Percentiles rank a stretch among this genome's conserved stretches.
phyloP scores from a whole-genome alignment of 2,797 vertebrate species.

The Sebastes baramenuke region DNA sequence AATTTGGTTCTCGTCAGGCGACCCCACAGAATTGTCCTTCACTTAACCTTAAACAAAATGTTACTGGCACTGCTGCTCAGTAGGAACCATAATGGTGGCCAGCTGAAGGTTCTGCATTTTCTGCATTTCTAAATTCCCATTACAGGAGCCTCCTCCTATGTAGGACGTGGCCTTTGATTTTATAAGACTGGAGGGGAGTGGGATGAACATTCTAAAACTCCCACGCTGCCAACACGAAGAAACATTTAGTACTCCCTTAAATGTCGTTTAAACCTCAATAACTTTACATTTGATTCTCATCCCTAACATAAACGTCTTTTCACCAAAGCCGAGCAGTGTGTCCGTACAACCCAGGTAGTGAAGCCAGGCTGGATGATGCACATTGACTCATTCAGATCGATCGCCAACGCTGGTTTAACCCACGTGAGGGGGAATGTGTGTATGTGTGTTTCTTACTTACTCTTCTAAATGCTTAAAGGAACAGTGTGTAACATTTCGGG shows the following conservation, averaged over 20 bases:
- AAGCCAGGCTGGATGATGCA: background rate
- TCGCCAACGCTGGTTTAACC: background rate
- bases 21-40: constrained; percentile 1
- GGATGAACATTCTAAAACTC: background rate
- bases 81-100: background rate
- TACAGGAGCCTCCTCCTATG: background rate
- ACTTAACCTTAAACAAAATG: constrained; percentile 3
- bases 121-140: constrained; percentile 1
- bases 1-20: background rate
- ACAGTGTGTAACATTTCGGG: background rate
- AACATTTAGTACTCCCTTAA: background rate
- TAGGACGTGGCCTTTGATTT: background rate
- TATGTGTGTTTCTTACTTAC: background rate
- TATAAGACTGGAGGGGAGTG: background rate
- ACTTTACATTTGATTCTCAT: background rate
- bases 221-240: background rate
- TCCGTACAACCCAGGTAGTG: background rate
- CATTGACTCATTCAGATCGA: constrained; percentile 3
- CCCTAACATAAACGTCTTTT: background rate
- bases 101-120: background rate
- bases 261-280: background rate
- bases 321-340: background rate
- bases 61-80: background rate
- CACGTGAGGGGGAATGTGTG: background rate
- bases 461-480: background rate